Evolutionary conservation across 2,888 invertebrate genomes (phyloP), one percentile per base, ranked within the genome.

Genomic region (Pecten maximus): DNA sequence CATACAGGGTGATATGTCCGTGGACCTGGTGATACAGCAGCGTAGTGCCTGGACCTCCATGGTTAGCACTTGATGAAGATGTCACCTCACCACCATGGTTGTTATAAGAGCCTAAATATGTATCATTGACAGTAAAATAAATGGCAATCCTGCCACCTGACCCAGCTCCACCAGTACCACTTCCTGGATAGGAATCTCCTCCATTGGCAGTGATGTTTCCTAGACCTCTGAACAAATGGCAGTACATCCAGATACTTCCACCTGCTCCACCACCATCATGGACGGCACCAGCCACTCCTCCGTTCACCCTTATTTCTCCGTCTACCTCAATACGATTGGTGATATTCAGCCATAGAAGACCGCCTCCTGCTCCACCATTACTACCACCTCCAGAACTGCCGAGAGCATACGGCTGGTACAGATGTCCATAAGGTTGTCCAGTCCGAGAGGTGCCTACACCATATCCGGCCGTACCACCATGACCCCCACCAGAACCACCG

Each of bases 11-110:
- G 54, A 93, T 94, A 89, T 95, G 95, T 40, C 94, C 90, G 50
- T 94, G 90, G 23, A 90, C 90, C 87, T 93, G 91, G 87, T 95
- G 94, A 92, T 95, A 95, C 23, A 95, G 88, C 44, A 95, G 94
- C 19, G 94, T 93, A 2, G 94, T 94, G 0, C 95, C 95, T 0
- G 95, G 95, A 12, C 95, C 95, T 19, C 95, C 95, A 4, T 95
- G 94, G 44, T 95, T 94, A 0, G 93, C 93, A 48, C 87, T 89
- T 6, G 90, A 91, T 0, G 86, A 44, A 0, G 50, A 16, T 16
- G 91, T 74, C 4, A 90, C 91, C 87, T 89, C 89, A 0, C 95
- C 95, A 86, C 95, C 95, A 88, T 95, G 93, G 28, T 93, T 91
- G 89, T 94, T 92, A 86, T 94, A 95, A 8, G 90, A 89, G 12